These are phyloP conservation scores for Orchesella cincta DNA, from an alignment of 1,140 invertebrate genomes.

Conservation along the genomic window DNA sequence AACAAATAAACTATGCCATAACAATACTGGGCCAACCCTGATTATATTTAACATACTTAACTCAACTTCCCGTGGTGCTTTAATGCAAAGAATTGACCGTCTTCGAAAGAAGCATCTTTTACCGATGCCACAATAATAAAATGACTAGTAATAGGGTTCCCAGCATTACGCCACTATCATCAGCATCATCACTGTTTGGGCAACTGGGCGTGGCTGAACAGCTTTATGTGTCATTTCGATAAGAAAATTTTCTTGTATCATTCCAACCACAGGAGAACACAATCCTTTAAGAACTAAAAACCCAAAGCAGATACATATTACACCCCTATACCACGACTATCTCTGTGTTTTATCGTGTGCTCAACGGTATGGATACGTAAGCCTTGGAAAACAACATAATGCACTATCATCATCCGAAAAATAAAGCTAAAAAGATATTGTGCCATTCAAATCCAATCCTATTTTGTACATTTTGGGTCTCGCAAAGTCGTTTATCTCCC, in stretches of 20 bases:
- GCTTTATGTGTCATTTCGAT: conserved; percentile 46
- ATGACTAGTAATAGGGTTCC: neutral
- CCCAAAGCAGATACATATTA: no score
- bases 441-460: neutral
- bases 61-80: neutral
- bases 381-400: neutral
- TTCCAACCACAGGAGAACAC: neutral
- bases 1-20: neutral
- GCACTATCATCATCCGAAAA: neutral
- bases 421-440: neutral
- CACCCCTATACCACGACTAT: no score
- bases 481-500: conserved; percentile 9
- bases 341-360: no score
- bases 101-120: neutral
- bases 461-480: neutral
- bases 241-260: conserved; percentile 35
- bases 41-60: neutral
- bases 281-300: neutral
- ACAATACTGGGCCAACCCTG: neutral
- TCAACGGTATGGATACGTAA: neutral
- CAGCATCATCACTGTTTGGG: neutral
- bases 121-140: neutral
- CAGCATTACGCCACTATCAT: neutral
- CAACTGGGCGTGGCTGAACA: conserved; percentile 38
- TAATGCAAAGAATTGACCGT: neutral